Base-by-base conservation (phyloP, 1,140 invertebrate genomes). In the Heliconius melpomene region DNA sequence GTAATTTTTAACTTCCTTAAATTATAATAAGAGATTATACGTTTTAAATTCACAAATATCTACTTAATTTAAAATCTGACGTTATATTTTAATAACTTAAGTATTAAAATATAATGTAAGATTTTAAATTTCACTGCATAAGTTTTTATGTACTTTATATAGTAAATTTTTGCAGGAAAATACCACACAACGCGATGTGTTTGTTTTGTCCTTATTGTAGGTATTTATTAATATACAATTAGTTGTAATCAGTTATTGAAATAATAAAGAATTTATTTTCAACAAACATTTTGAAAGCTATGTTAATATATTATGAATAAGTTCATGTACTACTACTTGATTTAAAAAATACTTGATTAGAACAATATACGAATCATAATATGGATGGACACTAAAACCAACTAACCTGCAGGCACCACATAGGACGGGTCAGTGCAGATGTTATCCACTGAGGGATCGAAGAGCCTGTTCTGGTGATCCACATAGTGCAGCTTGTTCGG, bases 381-480 rank as follows among this genome's bases (percentile, higher is more conserved):
- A n/a, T n/a, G n/a, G n/a, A n/a, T n/a, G n/a, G 57, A 77, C 72
- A 54, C 29, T 26, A 38, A 77, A 29, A 60, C 23, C 9, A 74
- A 85, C 88, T 79, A 79, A 94, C 92, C 92, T 91, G 90, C 77
- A 73, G 90, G 85, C 79, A 93, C 82, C 54, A 90, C 82, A 81
- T 90, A 94, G 46, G 91, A 83, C 38, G 89, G 79, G 72, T 94
- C 93, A 75, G 84, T 79, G 83, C 89, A 93, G 75, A 92, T 83
- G 60, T 86, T 84, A 76, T 94, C 93, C 70, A 91, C 84, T 7
- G 87, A 75, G 5, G 90, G 91, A 72, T 93, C 91, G 82, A 88
- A 94, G 11, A 92, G 83, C 81, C 91, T 89, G 80, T 81, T 90
- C 77, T 92, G 91, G 9, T 93, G 91, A 16, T 93, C 93, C 32